Base-by-base conservation (phyloP, 2,797 vertebrate species). In the Alectoris magna region DNA sequence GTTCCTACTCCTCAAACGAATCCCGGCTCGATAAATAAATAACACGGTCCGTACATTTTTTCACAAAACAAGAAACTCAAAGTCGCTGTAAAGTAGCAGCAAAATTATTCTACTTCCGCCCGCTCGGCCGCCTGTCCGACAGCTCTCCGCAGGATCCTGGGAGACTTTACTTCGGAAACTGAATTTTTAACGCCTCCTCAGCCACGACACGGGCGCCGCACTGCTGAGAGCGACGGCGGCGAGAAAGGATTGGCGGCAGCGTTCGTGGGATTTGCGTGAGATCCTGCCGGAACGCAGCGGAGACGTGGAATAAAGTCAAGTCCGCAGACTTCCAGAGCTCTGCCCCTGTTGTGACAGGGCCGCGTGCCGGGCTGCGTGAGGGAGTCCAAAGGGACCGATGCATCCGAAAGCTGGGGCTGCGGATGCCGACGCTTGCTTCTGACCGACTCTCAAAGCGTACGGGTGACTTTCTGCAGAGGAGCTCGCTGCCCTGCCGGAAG, bases 201-300 rank as follows among this genome's bases (percentile, higher is more conserved):
- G 59, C 41, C 0, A 0, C 36, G 41, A 60, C 80, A 66, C 67
- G 72, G 49, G 55, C 8, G 1, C 27, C 66, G 31, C 22, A 27
- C 29, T 72, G 67, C 70, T 70, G 55, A 53, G 48, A 77, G 71
- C 14, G 24, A 71, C 13, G 68, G 69, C 3, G 18, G 49, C 21
- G 62, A 83, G 69, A 71, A 39, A 31, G 21, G 43, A 69, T 34
- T 26, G 18, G n/a, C 72, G 62, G 62, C 29, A 75, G 11, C 31
- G 59, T 77, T 84, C 62, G 62, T 26, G 77, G n/a, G 59, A 86
- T 87, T 91, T 81, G 39, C 77, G 59, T 69, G 69, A 80, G n/a
- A 22, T 88, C 26, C 73, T 70, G 67, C n/a, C 46, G 73, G 3
- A 23, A 48, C 62, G 59, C n/a, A 88, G 76, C 31, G 38, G 34